Evolutionary conservation across 2,888 invertebrate species (phyloP), one percentile per base, ranked within the genome.

Genomic region (Hydraecia micacea): DNA sequence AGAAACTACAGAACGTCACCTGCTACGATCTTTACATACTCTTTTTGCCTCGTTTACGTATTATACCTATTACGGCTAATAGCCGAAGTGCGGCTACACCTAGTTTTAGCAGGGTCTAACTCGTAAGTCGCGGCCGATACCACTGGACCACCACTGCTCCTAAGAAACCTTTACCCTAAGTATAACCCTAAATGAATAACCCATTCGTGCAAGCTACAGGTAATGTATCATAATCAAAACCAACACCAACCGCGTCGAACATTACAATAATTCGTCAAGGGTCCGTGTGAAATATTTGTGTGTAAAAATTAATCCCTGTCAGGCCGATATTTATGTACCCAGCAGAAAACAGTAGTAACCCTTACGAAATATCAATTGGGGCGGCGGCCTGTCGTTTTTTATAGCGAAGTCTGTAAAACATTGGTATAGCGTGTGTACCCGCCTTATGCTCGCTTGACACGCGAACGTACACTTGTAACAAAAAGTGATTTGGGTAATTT

Each of bases 341-440:
- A 84, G 85, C 80, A 87, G 91, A 92, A 92, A 94, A 95, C 94
- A 94, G 94, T 94, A 94, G 95, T 95, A 93, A 90, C 88, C 90
- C 89, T 92, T 91, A 93, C 93, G 93, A 95, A 96, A 95, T 96
- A 96, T 96, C 96, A 96, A 96, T 96, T 95, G 95, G 93, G 94
- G 89, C 85, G 87, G 86, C 85, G 84, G 86, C 88, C 89, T 93
- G 93, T 94, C 93, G 94, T 94, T 96, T 96, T 96, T 96, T 96
- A 95, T 94, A 94, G 92, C 86, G 88, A 91, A 91, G 93, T 90
- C 93, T 95, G 96, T 95, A 95, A 94, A 96, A 96, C 96, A 95
- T 93, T 91, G 91, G 88, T 89, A 86, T 96, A 90, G 96, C 96
- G 96, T 96, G 96, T 94, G 93, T 81, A 82, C 55, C 7, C 70